These are phyloP conservation scores for Willisornis vidua DNA, from an alignment of 2,113 vertebrate genomes.

Conservation along the genomic window DNA sequence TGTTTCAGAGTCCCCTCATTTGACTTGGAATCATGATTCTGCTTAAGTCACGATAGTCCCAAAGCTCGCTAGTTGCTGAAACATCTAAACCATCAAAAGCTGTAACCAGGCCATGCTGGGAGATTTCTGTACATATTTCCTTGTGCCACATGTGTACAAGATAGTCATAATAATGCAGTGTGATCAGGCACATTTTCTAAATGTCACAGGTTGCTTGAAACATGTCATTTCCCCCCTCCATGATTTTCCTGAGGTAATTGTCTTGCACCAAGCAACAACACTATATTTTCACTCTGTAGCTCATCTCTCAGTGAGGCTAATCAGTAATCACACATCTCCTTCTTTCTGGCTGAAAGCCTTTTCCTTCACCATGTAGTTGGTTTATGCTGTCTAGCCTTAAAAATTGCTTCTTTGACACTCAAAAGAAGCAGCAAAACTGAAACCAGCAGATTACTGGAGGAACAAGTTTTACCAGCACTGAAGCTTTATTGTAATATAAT, in stretches of 20 bases:
- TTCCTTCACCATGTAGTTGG: not conserved
- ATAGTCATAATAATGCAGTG: not conserved
- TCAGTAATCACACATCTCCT: not conserved
- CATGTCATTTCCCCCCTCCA: not conserved
- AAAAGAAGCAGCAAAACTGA: not conserved
- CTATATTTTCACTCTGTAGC: not conserved
- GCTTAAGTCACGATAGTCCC: accelerated
- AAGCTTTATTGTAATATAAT: constrained; percentile 5
- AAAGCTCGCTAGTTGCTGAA: not conserved
- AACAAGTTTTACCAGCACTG: not conserved
- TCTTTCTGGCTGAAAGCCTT: not conserved
- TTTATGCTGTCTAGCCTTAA: not conserved
- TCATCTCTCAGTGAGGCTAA: not conserved
- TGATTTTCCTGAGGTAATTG: not conserved
- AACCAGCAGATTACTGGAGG: not conserved
- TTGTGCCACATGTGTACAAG: not conserved
- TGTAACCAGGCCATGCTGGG: not conserved
- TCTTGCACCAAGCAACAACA: not conserved
- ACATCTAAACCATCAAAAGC: not conserved
- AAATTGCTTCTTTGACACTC: not conserved
- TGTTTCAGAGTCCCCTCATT: not conserved
- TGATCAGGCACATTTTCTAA: not conserved
- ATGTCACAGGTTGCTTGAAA: not conserved
- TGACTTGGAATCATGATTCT: not conserved
- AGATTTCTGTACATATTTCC: not conserved